Evolutionary conservation across 2,888 invertebrate species (phyloP), one percentile per base, ranked within the genome.

Genomic region (Leptura quadrifasciata): DNA sequence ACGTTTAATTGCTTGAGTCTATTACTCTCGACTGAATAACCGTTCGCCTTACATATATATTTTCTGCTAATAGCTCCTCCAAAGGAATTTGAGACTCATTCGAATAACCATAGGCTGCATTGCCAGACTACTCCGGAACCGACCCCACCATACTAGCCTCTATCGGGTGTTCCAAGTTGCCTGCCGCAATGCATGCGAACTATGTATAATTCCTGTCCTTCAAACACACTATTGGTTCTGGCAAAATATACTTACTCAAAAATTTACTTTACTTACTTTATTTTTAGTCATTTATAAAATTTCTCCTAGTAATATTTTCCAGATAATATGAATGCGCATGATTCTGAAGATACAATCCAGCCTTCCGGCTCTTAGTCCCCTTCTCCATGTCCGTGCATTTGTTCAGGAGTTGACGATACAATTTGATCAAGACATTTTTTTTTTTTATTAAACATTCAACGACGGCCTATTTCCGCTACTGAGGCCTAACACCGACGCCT

Each of bases 171-270:
- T 99, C 99, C 68, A 94, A 99, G 88, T 90, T 97, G 96, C 79
- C 94, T 92, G 0, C 99, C 99, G 90, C 98, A 98, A 87, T 97
- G 95, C 91, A 96, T 92, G 21, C 98, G 92, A 58, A 97, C 98
- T 0, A 95, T 94, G 90, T 98, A 98, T 5, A 98, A 98, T 94
- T 96, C 97, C 89, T 97, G 97, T 31, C 97, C 98, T 92, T 99
- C 98, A 85, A 99, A 96, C 85, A 96, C 94, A 87, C 96, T 96
- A 89, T 99, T 99, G 0, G 98, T 95, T 80, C 98, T 90, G 0
- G 99, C 98, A 91, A 99, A 99, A 90, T 99, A 99, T 0, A 99
- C 98, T 88, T 99, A 99, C 89, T 99, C 99, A 89, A 99, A 99
- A 86, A 85, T 95, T 96, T 79, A 98, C 93, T 0, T 97, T 96